These are phyloP conservation scores for Drosophila biarmipes DNA, from an alignment of 1,140 invertebrate genomes.

Conservation along the genomic window DNA sequence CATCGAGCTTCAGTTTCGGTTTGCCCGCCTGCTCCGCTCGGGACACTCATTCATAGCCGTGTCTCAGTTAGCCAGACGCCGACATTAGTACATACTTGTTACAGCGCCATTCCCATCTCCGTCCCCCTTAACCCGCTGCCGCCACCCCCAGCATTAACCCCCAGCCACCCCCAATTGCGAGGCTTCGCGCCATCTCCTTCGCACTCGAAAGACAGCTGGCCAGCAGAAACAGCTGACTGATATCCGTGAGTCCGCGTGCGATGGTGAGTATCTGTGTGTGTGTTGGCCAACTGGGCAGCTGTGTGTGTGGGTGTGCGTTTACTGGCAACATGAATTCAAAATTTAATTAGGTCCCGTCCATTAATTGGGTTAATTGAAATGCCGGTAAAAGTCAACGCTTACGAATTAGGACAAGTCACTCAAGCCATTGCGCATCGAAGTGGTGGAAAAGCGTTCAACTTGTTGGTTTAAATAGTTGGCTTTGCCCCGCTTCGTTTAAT, in stretches of 20 bases:
- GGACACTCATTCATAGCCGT: constrained; percentile 66
- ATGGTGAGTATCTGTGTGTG: constrained; percentile 8
- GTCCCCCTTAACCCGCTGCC: constrained; percentile 2
- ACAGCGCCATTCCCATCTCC: constrained; percentile 24
- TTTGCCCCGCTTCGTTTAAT: constrained; percentile 8
- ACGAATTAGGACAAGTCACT: constrained; percentile 83
- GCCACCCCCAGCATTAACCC: background rate
- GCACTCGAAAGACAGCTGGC: constrained; percentile 58
- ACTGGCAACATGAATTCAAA: constrained; percentile 76
- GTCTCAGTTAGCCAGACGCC: constrained; percentile 79
- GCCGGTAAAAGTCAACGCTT: constrained; percentile 81
- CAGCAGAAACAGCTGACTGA: constrained; percentile 76
- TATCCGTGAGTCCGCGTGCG: constrained; percentile 29
- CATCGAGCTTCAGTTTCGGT: constrained; percentile 70
- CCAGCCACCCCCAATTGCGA: constrained; percentile 28
- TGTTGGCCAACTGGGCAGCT: constrained; percentile 2
- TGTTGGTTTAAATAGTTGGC: constrained; percentile 36
- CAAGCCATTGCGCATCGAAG: constrained; percentile 53
- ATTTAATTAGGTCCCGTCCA: constrained; percentile 84
- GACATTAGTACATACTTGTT: constrained; percentile 71
- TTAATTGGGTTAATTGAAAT: constrained; percentile 85
- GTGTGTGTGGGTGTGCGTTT: constrained; percentile 26
- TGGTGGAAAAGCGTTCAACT: constrained; percentile 35
- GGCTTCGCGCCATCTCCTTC: constrained; percentile 70
- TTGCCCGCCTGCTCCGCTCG: constrained; percentile 14